phyloP scores from a whole-genome alignment of 1,140 invertebrate genomes.

The Drosophila triauraria region DNA sequence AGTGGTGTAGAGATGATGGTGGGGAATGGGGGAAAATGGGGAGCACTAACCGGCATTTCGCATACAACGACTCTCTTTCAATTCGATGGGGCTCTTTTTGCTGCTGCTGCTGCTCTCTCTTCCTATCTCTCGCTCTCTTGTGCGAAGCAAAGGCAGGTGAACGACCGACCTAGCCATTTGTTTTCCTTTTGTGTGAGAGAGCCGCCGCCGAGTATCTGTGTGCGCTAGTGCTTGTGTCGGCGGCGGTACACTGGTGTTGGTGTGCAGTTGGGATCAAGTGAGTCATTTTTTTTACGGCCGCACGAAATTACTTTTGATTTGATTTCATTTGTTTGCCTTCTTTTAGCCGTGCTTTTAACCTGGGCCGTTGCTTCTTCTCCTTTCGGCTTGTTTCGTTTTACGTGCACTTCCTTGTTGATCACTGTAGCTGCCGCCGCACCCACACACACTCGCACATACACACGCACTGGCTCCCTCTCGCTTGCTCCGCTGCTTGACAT shows the following conservation, averaged over 20 bases:
- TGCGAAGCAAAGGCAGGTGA: conserved; percentile 73
- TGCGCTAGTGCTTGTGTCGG: conserved; percentile 17
- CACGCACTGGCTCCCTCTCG: neutral
- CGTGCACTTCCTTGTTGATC: conserved; percentile 42
- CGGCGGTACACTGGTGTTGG: conserved; percentile 6
- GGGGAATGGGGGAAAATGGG: conserved; percentile 11
- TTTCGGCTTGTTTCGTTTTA: conserved; percentile 19
- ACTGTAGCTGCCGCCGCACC: conserved; percentile 41
- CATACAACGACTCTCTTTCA: conserved; percentile 4
- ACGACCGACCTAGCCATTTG: conserved; percentile 85
- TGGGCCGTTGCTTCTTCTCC: conserved; percentile 15
- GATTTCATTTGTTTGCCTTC: conserved; percentile 60
- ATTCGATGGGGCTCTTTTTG: neutral
- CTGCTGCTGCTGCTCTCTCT: conserved; percentile 12
- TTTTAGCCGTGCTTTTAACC: conserved; percentile 39
- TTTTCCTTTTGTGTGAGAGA: conserved; percentile 73
- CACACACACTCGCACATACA: conserved; percentile 35
- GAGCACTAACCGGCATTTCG: conserved; percentile 19
- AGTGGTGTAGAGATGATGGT: conserved; percentile 4
- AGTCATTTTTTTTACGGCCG: conserved; percentile 67
- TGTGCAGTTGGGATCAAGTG: conserved; percentile 73
- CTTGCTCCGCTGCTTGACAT: conserved; percentile 12
- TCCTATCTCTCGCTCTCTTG: conserved; percentile 37
- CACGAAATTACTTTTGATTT: conserved; percentile 71
- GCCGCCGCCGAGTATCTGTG: conserved; percentile 17